Evolutionary conservation across 2,888 invertebrate genomes (phyloP).

Genomic region (Zaprionus lineosus): DNA sequence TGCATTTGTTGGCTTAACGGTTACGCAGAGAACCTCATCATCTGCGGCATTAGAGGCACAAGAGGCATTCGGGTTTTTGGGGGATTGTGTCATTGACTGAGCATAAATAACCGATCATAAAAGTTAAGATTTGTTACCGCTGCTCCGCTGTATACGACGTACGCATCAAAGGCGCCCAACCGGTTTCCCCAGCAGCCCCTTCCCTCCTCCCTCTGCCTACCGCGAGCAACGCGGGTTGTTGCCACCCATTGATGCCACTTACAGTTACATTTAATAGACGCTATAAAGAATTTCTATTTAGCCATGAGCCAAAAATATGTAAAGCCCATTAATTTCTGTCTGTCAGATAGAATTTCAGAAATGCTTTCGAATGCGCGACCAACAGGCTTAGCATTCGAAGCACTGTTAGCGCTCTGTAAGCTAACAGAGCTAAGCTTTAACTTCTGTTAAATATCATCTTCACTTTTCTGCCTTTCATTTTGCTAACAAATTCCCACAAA

Average conservation of each 20-base stretch:
- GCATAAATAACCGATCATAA: slow-evolving; percentile 57
- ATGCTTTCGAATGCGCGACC: slow-evolving; percentile 5
- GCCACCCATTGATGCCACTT: slow-evolving; percentile 52
- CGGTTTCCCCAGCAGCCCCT: slow-evolving; percentile 45
- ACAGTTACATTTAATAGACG: slow-evolving; percentile 58
- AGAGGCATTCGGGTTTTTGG: slow-evolving; percentile 41
- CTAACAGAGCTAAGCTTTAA: too few relatives aligned
- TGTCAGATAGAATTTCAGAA: not conserved
- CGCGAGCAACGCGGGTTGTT: too few relatives aligned
- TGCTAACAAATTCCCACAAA: too few relatives aligned
- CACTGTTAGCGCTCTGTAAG: too few relatives aligned
- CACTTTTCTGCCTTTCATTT: too few relatives aligned
- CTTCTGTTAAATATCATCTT: too few relatives aligned
- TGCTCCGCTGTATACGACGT: slow-evolving; percentile 15
- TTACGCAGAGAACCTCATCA: slow-evolving; percentile 68
- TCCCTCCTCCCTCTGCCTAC: too few relatives aligned
- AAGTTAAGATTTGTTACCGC: slow-evolving; percentile 23
- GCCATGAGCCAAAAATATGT: slow-evolving; percentile 33
- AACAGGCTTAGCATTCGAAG: too few relatives aligned
- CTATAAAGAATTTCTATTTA: slow-evolving; percentile 23
- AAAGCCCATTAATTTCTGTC: slow-evolving; percentile 19
- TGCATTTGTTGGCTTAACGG: slow-evolving; percentile 58
- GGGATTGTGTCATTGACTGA: slow-evolving; percentile 58
- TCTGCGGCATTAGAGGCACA: slow-evolving; percentile 8
- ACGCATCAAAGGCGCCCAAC: slow-evolving; percentile 52